phyloP scores from a whole-genome alignment of 1,140 invertebrate genomes.

The Campodea augens region DNA sequence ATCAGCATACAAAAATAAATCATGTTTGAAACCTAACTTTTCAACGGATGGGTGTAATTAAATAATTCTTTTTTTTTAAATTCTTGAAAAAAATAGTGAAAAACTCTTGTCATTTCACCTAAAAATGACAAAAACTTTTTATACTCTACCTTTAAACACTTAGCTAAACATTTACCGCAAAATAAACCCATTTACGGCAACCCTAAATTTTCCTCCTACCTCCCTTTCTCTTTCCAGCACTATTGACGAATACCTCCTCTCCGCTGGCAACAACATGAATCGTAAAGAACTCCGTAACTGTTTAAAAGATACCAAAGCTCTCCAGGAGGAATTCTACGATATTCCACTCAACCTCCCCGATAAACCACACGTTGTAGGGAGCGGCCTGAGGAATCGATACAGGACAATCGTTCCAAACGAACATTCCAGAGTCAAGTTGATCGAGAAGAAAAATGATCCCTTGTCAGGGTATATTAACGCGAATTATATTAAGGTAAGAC shows the following conservation, averaged over 20 bases:
- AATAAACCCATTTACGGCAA: too few species aligned
- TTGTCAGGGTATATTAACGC: slow-evolving; percentile 58
- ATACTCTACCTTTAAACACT: too few species aligned
- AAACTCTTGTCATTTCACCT: too few species aligned
- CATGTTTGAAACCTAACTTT: too few species aligned
- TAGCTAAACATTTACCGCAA: too few species aligned
- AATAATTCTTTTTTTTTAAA: too few species aligned
- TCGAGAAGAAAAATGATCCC: slow-evolving; percentile 20
- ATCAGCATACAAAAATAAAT: too few species aligned
- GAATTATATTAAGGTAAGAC: slow-evolving; percentile 59
- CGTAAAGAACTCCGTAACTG: slow-evolving; percentile 46
- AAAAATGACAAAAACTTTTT: too few species aligned
- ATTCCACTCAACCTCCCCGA: slow-evolving; percentile 78
- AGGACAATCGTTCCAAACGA: slow-evolving; percentile 72
- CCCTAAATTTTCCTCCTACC: too few species aligned
- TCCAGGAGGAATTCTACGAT: slow-evolving; percentile 85
- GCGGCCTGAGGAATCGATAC: slow-evolving; percentile 78
- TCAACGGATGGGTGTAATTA: too few species aligned
- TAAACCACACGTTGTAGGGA: slow-evolving; percentile 64
- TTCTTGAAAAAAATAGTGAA: too few species aligned
- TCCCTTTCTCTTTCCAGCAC: too few species aligned
- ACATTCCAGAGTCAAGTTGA: slow-evolving; percentile 42
- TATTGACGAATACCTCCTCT: slow-evolving; percentile 40
- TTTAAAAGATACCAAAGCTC: slow-evolving; percentile 28
- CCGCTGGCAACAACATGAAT: slow-evolving; percentile 39